phyloP scores from a whole-genome alignment of 2,797 vertebrate species.

The Diplodus puntazzo region DNA sequence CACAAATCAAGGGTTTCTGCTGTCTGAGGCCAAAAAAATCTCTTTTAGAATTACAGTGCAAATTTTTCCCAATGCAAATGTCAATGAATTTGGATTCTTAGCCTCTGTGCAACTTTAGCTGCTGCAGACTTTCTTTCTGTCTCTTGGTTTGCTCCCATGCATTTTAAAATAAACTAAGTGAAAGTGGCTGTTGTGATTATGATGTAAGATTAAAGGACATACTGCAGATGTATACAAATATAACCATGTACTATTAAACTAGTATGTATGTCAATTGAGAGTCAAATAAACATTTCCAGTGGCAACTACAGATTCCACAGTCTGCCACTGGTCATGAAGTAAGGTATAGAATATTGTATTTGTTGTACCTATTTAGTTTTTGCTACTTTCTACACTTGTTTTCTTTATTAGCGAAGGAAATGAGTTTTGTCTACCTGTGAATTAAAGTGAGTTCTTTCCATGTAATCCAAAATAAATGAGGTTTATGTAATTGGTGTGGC shows the following conservation, averaged over 20 bases:
- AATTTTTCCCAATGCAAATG: constrained; percentile 50
- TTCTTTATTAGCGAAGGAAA: not conserved
- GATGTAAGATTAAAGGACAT: not conserved
- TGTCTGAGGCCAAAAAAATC: constrained; percentile 39
- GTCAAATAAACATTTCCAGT: not conserved
- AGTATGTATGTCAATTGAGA: not conserved
- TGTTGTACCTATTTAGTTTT: constrained; percentile 8
- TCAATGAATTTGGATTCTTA: constrained; percentile 36
- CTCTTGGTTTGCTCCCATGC: not conserved
- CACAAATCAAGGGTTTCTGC: constrained; percentile 33
- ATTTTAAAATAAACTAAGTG: not conserved
- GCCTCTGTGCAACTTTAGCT: constrained; percentile 23
- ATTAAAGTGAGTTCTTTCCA: constrained; percentile 24
- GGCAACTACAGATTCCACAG: constrained; percentile 6
- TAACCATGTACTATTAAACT: not conserved
- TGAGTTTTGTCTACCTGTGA: constrained; percentile 26
- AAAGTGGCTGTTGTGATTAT: not conserved
- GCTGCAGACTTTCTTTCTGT: constrained; percentile 17
- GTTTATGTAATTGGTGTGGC: constrained; percentile 14
- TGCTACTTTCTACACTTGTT: constrained; percentile 14
- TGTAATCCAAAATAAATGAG: constrained; percentile 59
- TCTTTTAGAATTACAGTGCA: constrained; percentile 70
- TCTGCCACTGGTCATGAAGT: not conserved
- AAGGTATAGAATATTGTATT: constrained; percentile 20
- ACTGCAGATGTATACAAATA: too few relatives aligned